These are phyloP conservation scores for Oophaga pumilio DNA, from an alignment of 2,113 vertebrate genomes.

Conservation along the genomic window DNA sequence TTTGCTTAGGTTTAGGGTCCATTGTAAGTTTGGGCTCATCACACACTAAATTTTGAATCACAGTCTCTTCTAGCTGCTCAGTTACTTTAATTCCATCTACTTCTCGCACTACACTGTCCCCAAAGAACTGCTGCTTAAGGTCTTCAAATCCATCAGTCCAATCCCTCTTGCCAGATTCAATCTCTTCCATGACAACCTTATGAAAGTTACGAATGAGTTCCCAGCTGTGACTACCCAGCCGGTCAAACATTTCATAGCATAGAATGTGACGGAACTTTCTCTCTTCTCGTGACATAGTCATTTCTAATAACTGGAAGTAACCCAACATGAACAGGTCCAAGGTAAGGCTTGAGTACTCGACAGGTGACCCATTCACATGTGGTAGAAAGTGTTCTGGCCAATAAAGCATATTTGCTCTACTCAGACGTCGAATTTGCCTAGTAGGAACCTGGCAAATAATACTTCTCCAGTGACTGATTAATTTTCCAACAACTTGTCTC, in stretches of 20 bases:
- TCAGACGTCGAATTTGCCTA: constrained; percentile 76
- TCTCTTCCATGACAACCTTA: constrained; percentile 81
- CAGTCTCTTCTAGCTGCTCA: constrained; percentile 58
- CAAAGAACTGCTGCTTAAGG: constrained; percentile 85
- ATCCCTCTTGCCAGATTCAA: constrained; percentile 80
- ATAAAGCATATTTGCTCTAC: constrained; percentile 81
- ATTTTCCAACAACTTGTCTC: constrained; percentile 82
- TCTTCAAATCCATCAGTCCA: constrained; percentile 93
- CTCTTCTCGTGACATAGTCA: constrained; percentile 88
- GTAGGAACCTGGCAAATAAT: constrained; percentile 84
- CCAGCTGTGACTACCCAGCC: constrained; percentile 89
- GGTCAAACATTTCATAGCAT: constrained; percentile 98
- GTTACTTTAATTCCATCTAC: constrained; percentile 60
- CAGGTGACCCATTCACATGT: constrained; percentile 76
- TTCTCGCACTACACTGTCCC: constrained; percentile 66
- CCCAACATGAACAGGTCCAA: constrained; percentile 98
- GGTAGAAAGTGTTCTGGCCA: constrained; percentile 97
- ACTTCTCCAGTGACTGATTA: constrained; percentile 88
- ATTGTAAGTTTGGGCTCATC: background rate
- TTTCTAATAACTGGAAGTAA: constrained; percentile 97
- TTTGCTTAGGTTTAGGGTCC: constrained; percentile 1
- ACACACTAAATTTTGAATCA: background rate
- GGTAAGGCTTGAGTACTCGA: constrained; percentile 84
- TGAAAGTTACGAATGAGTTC: constrained; percentile 88
- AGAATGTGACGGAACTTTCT: constrained; percentile 93